Base-by-base conservation (phyloP, 2,888 invertebrate species). In the Creontiades dilutus region DNA sequence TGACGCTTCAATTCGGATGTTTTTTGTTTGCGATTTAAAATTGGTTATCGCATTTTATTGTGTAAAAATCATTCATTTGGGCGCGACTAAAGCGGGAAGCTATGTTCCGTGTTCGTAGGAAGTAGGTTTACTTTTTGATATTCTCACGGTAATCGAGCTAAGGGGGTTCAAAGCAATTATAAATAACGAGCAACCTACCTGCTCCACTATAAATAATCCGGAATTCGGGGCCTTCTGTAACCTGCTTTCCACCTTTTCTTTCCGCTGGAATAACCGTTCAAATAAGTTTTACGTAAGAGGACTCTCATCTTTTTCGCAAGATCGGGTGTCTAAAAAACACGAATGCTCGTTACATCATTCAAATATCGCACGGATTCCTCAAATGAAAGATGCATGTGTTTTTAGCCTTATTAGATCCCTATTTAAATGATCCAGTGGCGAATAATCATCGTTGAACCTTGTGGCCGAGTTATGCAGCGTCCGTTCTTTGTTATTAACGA, bases 281-380 rank as follows among this genome's bases (percentile, higher is more conserved):
- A 68, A 68, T 19, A 68, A 68, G 68, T 68, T 68, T 68, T 68
- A 68, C 27, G 68, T 68, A 68, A 68, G 68, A 68, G 19, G 68
- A 68, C 23, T 68, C 68, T 23, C 27, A 68, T 11, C 19, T 68
- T 27, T 57, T 27, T 68, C 68, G 68, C 68, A 68, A 23, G 23
- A 68, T 68, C 27, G 68, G 68, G 23, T 68, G 23, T 23, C 68
- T 68, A 27, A 68, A 23, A 23, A 23, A 13, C 57, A n/a, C 23
- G 23, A 68, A 52, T 52, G 13, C 52, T 2, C 11, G 52, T 52
- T 52, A 52, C 52, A 52, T 52, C 13, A 52, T 52, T 52, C 16
- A 52, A 52, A 37, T 37, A 4, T 37, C 37, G 37, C 7, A 4
- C 3, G 37, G 37, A 37, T 37, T 7, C 37, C 37, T 37, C 37